A percentile compares a stretch with the other conserved stretches of the same genome.
These are phyloP conservation scores for Brachyalestes nurse DNA, from an alignment of 2,797 vertebrate species.

Conservation along the genomic window DNA sequence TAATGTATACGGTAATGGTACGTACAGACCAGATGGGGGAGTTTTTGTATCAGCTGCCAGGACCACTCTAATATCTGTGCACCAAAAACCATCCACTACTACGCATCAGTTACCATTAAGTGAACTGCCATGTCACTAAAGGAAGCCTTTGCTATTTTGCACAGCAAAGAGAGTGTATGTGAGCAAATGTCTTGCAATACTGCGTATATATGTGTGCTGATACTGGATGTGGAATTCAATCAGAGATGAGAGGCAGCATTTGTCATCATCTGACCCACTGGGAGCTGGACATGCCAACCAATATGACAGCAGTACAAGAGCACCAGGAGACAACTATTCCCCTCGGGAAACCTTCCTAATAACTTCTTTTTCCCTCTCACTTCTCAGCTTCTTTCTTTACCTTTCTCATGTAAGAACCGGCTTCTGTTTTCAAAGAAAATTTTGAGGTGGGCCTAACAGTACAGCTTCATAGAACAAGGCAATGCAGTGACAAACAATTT, in stretches of 20 bases:
- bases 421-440: not conserved
- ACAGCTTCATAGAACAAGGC: not conserved
- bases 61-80: too few relatives aligned
- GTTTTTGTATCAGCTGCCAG: not conserved
- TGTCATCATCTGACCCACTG: constrained; percentile 5
- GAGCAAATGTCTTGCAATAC: not conserved
- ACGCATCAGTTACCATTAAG: too few relatives aligned
- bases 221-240: not conserved
- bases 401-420: not conserved
- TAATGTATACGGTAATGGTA: too few relatives aligned
- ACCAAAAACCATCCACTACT: too few relatives aligned
- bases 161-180: not conserved
- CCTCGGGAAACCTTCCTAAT: not conserved
- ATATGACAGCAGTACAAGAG: constrained; percentile 10
- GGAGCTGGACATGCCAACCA: not conserved
- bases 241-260: not conserved
- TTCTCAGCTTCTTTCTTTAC: not conserved
- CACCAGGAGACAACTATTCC: not conserved
- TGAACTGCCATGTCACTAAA: too few relatives aligned
- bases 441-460: too few relatives aligned
- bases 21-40: too few relatives aligned
- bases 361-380: not conserved
- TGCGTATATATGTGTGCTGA: not conserved
- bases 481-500: constrained; percentile 15
- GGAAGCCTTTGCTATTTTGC: too few relatives aligned